These are phyloP conservation scores for Smittia sp. DNA, from an alignment of 2,888 invertebrate species.

Conservation along the genomic window DNA sequence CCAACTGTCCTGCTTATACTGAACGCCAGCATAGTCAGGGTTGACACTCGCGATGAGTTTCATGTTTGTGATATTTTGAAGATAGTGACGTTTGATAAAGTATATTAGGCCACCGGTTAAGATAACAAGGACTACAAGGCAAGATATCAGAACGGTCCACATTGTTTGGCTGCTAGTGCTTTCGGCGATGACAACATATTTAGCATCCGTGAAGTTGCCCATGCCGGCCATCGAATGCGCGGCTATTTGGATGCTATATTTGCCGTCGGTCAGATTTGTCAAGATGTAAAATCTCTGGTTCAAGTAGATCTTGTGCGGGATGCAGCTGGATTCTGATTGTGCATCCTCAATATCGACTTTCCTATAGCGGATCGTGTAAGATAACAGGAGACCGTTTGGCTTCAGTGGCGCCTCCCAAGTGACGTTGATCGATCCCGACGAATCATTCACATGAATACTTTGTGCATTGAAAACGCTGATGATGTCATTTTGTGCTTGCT, in stretches of 20 bases:
- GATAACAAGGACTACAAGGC: constrained; percentile 12
- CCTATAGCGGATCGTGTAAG: constrained; percentile 76
- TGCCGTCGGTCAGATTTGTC: constrained; percentile 54
- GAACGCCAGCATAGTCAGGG: constrained; percentile 83
- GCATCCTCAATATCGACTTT: constrained; percentile 66
- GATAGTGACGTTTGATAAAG: constrained; percentile 1
- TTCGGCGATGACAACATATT: constrained; percentile 65
- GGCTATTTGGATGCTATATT: constrained; percentile 74
- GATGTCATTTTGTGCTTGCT: constrained; percentile 66
- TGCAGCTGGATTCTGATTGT: constrained; percentile 57
- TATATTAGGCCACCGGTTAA: constrained; percentile 3
- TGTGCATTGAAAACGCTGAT: constrained; percentile 57
- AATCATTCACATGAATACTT: constrained; percentile 45
- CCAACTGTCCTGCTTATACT: constrained; percentile 89
- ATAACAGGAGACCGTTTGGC: constrained; percentile 86
- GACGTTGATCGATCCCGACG: constrained; percentile 48
- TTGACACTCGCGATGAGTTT: constrained; percentile 80
- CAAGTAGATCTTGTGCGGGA: constrained; percentile 51
- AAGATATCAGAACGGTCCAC: background rate
- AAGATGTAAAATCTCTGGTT: constrained; percentile 52
- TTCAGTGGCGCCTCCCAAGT: constrained; percentile 76
- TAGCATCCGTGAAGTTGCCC: constrained; percentile 61
- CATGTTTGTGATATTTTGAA: constrained; percentile 46
- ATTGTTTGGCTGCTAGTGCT: background rate
- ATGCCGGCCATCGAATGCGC: constrained; percentile 76